Base-by-base conservation (phyloP, 2,113 vertebrate genomes). In the Irena cyanogastra region DNA sequence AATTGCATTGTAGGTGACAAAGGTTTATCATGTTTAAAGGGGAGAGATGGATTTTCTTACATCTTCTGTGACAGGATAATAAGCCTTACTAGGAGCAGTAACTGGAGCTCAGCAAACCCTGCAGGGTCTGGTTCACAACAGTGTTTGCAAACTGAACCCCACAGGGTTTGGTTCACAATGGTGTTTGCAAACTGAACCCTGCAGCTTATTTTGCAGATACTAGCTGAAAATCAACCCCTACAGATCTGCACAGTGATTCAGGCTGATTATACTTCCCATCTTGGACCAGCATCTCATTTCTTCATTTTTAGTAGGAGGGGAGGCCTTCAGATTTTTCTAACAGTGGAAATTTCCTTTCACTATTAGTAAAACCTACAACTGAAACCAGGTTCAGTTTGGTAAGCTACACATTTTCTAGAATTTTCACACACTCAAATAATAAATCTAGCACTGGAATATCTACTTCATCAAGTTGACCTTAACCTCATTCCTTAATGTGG, bases 1-100 rank as follows among this genome's bases (percentile, higher is more conserved):
- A 97, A 98, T 97, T 98, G 96, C 95, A 92, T 94, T 97, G 95
- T 96, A 97, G 96, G 97, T 98, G 97, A 98, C 97, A 98, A 97
- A 98, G 96, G 69, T 96, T 97, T 97, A 96, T 98, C 97, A 39
- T 81, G 93, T 97, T 97, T 95, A 96, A 98, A 97, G 96, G 59
- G 76, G 93, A 97, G 94, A 96, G 95, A 96, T 95, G 93, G 87
- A 94, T 97, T 98, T 98, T 98, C 97, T 97, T 97, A 96, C 74
- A 94, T 97, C 93, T 97, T 91, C 80, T 66, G 52, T 97, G 97
- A 97, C 94, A 98, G 92, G 86, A 95, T 97, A 98, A 97, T 96
- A 97, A 96, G 91, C 87, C 75, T 95, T 87, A 78, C 77, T 44
- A 89, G 90, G 59, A 97, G 84, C 91, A 97, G 93, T 95, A 97